Conservation (phyloP, 35 echinoderm and acorn worm species). For the Diadema setosum region DNA sequence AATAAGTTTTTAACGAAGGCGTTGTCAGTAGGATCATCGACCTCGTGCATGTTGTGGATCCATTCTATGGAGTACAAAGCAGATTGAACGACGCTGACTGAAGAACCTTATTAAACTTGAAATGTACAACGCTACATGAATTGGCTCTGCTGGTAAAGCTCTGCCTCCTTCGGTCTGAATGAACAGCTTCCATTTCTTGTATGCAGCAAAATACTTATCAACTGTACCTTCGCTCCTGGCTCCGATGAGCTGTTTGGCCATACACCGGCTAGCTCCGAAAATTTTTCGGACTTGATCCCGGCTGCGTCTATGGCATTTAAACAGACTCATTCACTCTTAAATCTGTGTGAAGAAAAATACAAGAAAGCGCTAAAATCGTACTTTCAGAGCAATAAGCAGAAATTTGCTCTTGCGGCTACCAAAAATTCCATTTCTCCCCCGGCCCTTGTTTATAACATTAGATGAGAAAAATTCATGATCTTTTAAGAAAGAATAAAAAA, state of each 20-base stretch:
- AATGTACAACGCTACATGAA: background rate
- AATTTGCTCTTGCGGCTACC: background rate
- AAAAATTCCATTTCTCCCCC: slow-evolving; percentile 5
- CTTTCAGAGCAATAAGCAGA: background rate
- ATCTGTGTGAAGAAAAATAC: background rate
- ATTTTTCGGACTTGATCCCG: background rate
- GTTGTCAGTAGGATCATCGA: too few relatives aligned
- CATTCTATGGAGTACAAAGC: too few relatives aligned
- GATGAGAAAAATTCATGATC: background rate
- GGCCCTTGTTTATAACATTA: background rate
- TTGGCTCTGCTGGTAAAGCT: background rate
- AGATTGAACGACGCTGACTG: background rate
- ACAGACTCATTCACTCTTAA: background rate
- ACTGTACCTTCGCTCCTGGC: background rate
- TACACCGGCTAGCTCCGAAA: background rate
- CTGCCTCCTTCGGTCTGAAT: background rate
- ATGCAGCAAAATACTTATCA: background rate
- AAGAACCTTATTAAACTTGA: background rate
- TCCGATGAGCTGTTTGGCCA: background rate
- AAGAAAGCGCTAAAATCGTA: background rate
- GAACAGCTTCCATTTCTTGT: background rate
- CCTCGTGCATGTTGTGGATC: too few relatives aligned
- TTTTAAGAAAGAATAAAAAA: background rate
- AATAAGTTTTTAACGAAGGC: too few relatives aligned
- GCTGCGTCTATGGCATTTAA: background rate